Evolutionary conservation across 2,797 vertebrate genomes (phyloP).

Genomic region (Hypotaenidia okinawae): DNA sequence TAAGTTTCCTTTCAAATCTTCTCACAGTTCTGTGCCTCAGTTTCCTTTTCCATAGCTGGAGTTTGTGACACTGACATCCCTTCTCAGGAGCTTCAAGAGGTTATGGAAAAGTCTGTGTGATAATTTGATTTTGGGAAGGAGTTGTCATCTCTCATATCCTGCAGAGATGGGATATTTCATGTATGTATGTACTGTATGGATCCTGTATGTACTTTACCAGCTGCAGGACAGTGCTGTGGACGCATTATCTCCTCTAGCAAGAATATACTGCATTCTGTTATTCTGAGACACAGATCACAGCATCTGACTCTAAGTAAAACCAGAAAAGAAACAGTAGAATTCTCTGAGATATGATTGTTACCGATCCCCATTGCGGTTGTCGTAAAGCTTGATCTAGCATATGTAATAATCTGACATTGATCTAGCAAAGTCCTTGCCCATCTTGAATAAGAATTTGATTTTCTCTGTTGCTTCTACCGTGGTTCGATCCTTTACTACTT

Average conservation of each 20-base stretch:
- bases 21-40: neutral
- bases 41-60: neutral
- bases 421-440: neutral
- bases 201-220: neutral
- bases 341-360: neutral
- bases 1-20: neutral
- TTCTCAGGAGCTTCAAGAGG: neutral
- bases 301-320: neutral
- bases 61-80: neutral
- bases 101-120: neutral
- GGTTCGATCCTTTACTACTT: neutral
- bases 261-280: neutral
- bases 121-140: neutral
- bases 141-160: neutral
- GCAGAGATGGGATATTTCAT: neutral
- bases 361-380: neutral
- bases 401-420: neutral
- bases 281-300: neutral
- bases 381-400: neutral
- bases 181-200: neutral
- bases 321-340: neutral
- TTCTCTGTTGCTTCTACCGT: neutral
- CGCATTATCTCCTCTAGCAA: neutral
- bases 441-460: neutral
- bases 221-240: neutral